Percentiles rank a stretch among this genome's conserved stretches.
Conservation (phyloP, 2,113 vertebrate genomes). For the Tupaia tana region DNA sequence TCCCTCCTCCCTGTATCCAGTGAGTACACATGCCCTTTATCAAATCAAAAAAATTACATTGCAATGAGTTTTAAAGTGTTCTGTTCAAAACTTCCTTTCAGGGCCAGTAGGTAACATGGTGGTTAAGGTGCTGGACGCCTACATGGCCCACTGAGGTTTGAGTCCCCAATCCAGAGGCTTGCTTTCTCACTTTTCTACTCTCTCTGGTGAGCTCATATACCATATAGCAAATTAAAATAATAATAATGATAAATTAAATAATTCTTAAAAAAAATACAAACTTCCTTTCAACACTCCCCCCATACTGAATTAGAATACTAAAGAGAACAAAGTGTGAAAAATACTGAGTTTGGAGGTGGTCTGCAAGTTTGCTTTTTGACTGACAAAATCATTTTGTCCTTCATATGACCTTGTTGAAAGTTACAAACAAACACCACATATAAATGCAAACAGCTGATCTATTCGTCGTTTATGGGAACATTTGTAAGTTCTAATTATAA, state of each 20-base stretch:
- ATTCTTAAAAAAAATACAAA: too few species aligned
- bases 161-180: too few species aligned
- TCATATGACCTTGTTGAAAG: not conserved
- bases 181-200: too few species aligned
- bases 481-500: not conserved
- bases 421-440: not conserved
- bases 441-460: not conserved
- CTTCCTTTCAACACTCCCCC: not conserved
- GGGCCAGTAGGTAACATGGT: too few species aligned
- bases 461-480: not conserved
- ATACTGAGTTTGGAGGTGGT: not conserved
- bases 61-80: not conserved
- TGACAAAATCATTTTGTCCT: not conserved
- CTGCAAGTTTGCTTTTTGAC: not conserved
- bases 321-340: not conserved
- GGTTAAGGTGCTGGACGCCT: too few species aligned
- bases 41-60: not conserved
- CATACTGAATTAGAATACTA: not conserved
- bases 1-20: too few species aligned
- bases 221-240: too few species aligned
- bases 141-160: too few species aligned
- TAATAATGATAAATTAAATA: too few species aligned
- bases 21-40: too few species aligned
- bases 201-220: too few species aligned
- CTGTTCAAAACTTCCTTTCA: not conserved